A percentile compares a stretch with the other conserved stretches of the same genome.
phyloP scores from a whole-genome alignment of 37 sponge, comb jelly and placozoan species.

The Crambe crambe region DNA sequence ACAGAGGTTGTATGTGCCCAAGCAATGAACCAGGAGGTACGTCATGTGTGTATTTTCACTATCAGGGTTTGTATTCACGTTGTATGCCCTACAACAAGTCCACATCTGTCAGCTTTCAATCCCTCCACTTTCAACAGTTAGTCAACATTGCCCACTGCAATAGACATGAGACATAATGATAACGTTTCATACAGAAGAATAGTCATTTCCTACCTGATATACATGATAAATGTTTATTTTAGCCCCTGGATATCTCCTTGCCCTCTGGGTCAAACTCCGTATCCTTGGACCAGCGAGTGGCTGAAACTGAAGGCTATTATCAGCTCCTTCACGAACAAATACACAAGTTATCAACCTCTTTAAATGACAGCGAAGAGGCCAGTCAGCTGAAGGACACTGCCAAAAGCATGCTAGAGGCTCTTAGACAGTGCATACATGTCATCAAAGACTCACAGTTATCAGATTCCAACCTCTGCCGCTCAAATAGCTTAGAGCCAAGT shows the following conservation, averaged over 20 bases:
- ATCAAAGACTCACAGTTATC: constrained; percentile 52
- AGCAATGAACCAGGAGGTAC: too few species aligned
- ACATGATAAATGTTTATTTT: too few species aligned
- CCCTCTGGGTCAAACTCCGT: constrained; percentile 15
- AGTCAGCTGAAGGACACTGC: constrained; percentile 28
- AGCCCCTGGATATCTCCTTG: constrained; percentile 37
- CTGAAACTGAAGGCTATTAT: constrained; percentile 78
- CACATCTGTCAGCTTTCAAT: too few species aligned
- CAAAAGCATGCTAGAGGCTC: constrained; percentile 65
- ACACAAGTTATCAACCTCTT: constrained; percentile 12
- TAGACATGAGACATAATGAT: too few species aligned
- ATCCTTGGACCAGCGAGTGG: constrained; percentile 47
- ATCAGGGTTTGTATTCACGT: too few species aligned
- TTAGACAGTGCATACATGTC: constrained; percentile 65
- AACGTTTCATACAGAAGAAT: too few species aligned
- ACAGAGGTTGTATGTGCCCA: too few species aligned
- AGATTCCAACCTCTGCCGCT: neutral
- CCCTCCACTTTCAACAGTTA: too few species aligned
- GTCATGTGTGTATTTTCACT: too few species aligned
- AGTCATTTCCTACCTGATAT: too few species aligned
- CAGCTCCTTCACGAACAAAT: constrained; percentile 63
- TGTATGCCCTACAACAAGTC: too few species aligned
- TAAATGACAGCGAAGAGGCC: constrained; percentile 43
- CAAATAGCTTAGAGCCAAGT: neutral
- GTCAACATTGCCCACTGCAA: too few species aligned